phyloP scores from a whole-genome alignment of 2,888 invertebrate genomes.

The Tyria jacobaeae region DNA sequence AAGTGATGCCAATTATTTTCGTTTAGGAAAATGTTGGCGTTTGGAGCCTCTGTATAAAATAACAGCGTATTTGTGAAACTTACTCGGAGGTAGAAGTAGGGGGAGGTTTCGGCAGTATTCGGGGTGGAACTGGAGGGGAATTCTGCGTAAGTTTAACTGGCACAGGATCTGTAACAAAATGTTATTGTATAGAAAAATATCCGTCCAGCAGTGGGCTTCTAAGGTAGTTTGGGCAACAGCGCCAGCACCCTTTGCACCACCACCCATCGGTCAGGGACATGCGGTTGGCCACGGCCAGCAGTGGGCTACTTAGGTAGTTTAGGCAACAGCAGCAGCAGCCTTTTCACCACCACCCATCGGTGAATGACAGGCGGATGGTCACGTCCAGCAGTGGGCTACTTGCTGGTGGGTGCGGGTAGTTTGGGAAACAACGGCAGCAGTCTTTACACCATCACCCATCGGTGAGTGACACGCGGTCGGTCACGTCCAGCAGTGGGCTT shows the following conservation, averaged over 20 bases:
- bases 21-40: too few species aligned
- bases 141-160: slow-evolving; percentile 72
- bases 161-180: slow-evolving; percentile 57
- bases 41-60: too few species aligned
- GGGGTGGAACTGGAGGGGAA: slow-evolving; percentile 63
- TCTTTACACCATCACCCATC: slow-evolving; percentile 90
- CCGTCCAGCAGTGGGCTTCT: too few species aligned
- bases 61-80: too few species aligned
- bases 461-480: slow-evolving; percentile 54
- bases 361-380: slow-evolving; percentile 42
- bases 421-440: slow-evolving; percentile 89
- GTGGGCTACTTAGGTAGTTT: too few species aligned
- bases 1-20: too few species aligned
- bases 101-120: slow-evolving; percentile 73
- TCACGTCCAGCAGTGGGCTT: slow-evolving; percentile 33
- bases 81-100: slow-evolving; percentile 68
- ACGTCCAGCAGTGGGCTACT: slow-evolving; percentile 45
- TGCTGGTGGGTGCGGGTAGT: slow-evolving; percentile 73
- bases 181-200: too few species aligned
- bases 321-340: slow-evolving; percentile 79
- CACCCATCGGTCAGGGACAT: too few species aligned
- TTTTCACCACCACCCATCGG: slow-evolving; percentile 89
- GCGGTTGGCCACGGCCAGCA: too few species aligned
- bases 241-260: slow-evolving; percentile 62
- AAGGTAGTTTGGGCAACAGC: slow-evolving; percentile 86